Evolutionary conservation across 2,797 vertebrate genomes (phyloP), one percentile per base, ranked within the genome.

Genomic region (Pantherophis vulpinus): DNA sequence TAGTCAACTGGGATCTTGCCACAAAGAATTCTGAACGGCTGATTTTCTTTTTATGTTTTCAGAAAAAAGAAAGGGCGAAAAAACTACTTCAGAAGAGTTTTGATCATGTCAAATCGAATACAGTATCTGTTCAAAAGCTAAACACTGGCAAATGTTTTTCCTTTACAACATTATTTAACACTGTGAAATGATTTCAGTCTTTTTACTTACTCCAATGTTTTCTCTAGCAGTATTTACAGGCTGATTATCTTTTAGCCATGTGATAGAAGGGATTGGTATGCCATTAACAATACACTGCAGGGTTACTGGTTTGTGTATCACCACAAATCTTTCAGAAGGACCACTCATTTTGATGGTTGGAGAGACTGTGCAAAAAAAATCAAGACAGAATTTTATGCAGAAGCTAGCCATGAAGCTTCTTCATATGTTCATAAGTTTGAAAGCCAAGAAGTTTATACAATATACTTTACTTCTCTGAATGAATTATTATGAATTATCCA

Each of bases 211-310:
- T 98, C 97, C 98, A 60, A 99, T 97, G 90, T 98, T 98, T 89
- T 98, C 98, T 94, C 97, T 98, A 91, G 98, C 98, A 83, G 98
- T 98, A 96, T 99, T 99, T 23, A 99, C 98, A 89, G 99, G 99
- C 23, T 98, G 98, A 11, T 98, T 98, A 94, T 99, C 98, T 97
- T 99, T 99, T 58, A 99, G 97, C 99, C 99, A 99, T 1, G 98
- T 99, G 61, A 99, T 98, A 92, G 98, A 98, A 58, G 99, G 99
- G 91, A 97, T 97, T n/a, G 99, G 99, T 95, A 99, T 98, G 56
- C 99, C 99, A 66, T 96, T 98, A 92, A 98, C 98, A 93, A 99
- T 96, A 90, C 99, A 99, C 95, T 99, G 99, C 91, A 99, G 95
- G 0, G 95, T 98, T 90, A 98, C 90, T 14, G 98, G 70, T 95